phyloP scores from a whole-genome alignment of 2,888 invertebrate species.

The Ectemnius cavifrons region DNA sequence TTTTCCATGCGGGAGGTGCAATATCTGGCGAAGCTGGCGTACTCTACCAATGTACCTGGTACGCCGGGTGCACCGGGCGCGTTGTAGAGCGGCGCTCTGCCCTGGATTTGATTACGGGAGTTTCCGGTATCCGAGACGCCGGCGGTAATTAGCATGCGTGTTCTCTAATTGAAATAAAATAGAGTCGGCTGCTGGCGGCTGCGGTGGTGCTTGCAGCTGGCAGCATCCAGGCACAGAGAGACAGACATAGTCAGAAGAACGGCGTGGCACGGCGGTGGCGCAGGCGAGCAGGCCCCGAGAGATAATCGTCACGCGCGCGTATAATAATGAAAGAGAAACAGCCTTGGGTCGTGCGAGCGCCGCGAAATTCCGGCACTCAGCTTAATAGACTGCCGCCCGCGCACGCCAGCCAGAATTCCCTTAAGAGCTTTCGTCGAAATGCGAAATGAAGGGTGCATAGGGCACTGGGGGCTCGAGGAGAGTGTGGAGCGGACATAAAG shows the following conservation, averaged over 20 bases:
- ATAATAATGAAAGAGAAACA: not conserved
- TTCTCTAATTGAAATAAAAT: not conserved
- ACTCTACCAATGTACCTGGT: too few species aligned
- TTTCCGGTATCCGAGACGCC: not conserved
- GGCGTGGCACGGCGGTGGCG: conserved; percentile 3
- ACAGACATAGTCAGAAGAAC: not conserved
- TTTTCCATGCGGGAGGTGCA: too few species aligned
- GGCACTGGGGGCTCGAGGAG: conserved; percentile 11
- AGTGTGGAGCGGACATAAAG: too few species aligned
- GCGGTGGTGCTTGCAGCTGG: too few species aligned
- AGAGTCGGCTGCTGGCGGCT: conserved; percentile 3
- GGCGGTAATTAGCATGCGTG: conserved; percentile 4
- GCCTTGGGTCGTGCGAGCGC: conserved; percentile 9
- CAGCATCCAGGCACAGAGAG: too few species aligned
- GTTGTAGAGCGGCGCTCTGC: too few species aligned
- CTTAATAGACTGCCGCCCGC: conserved; percentile 31
- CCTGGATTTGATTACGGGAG: not conserved
- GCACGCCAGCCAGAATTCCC: conserved; percentile 30
- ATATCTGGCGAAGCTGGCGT: too few species aligned
- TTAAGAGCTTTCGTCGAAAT: conserved; percentile 31
- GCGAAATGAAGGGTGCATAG: conserved; percentile 24
- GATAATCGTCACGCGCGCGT: conserved; percentile 18
- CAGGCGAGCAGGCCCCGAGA: conserved; percentile 15
- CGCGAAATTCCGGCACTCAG: conserved; percentile 32
- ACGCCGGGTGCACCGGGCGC: too few species aligned